Percentiles rank a stretch among this genome's conserved stretches.
phyloP scores from a whole-genome alignment of 2,797 vertebrate genomes.

The Tympanoctomys barrerae region DNA sequence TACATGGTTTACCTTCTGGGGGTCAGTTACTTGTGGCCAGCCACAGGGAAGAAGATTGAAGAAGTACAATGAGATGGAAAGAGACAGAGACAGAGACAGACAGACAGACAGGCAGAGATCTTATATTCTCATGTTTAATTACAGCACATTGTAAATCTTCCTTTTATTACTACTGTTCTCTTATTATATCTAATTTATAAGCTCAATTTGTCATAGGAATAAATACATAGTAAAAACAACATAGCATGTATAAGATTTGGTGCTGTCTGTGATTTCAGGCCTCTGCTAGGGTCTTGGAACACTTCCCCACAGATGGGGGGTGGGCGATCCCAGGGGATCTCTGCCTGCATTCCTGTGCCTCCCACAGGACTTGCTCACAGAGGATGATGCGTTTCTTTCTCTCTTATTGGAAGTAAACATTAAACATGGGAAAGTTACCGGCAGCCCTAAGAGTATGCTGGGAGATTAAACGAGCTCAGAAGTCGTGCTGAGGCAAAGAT shows the following conservation, averaged over 20 bases:
- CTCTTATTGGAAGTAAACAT: slow-evolving; percentile 82
- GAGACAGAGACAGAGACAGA: neutral
- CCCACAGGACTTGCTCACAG: slow-evolving; percentile 76
- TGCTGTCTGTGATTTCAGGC: neutral
- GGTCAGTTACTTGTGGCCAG: neutral
- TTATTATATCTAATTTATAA: neutral
- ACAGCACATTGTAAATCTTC: neutral
- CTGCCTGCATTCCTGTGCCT: slow-evolving; percentile 59
- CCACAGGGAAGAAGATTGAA: neutral
- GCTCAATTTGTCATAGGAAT: neutral
- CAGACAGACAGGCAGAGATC: neutral
- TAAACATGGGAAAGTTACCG: slow-evolving; percentile 78
- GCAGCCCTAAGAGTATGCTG: slow-evolving; percentile 74
- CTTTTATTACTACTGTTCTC: neutral
- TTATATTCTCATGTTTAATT: neutral
- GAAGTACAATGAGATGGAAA: neutral
- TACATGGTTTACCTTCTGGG: neutral
- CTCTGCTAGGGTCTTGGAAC: neutral
- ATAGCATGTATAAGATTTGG: neutral
- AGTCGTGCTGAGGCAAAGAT: slow-evolving; percentile 82
- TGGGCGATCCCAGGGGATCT: neutral
- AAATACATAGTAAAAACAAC: neutral
- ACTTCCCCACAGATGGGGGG: neutral
- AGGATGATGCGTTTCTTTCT: slow-evolving; percentile 82
- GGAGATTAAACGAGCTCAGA: slow-evolving; percentile 82